Base-by-base conservation (phyloP, 2,888 invertebrate species). In the Amphiduros pacificus region DNA sequence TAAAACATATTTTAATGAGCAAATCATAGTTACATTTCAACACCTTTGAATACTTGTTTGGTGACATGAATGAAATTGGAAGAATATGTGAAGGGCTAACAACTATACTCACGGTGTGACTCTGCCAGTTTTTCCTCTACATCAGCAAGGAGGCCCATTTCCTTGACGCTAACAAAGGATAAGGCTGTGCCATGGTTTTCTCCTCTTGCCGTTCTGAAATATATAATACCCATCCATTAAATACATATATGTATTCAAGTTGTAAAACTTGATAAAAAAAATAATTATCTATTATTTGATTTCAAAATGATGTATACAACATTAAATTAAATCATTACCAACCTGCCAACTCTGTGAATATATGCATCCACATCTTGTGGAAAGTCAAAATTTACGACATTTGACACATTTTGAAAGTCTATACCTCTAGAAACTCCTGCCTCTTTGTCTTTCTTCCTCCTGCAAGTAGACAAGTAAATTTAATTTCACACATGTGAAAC, bases 381-480 rank as follows among this genome's bases (percentile, higher is more conserved):
- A 82, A 99, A 98, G 85, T 99, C 99, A 84, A 98, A 99, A 84
- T 99, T 99, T 62, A 99, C 90, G 0, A 99, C 94, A 84, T 98
- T 98, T 6, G 96, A 89, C 0, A 99, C 97, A 82, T 90, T 91
- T 76, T 97, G 96, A 82, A 99, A 99, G 85, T 99, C 99, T 60
- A 99, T 96, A 56, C 99, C 99, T 63, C 99, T 87, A 0, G 97
- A 92, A 17, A 95, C 93, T 17, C 98, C 96, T 0, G 94, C 95
- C 82, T 99, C 99, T 74, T 90, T 91, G 81, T 96, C 96, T 71
- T 89, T 89, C 73, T 88, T 89, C 24, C 71, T 89, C 27, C 72
- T 69, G n/a, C n/a, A n/a, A n/a, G n/a, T n/a, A n/a, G n/a, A n/a
- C n/a, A n/a, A n/a, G n/a, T n/a, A n/a, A n/a, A n/a, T n/a, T n/a